Evolutionary conservation across 2,113 vertebrate species (phyloP), one percentile per base, ranked within the genome.

Genomic region (Platysternon megacephalum): DNA sequence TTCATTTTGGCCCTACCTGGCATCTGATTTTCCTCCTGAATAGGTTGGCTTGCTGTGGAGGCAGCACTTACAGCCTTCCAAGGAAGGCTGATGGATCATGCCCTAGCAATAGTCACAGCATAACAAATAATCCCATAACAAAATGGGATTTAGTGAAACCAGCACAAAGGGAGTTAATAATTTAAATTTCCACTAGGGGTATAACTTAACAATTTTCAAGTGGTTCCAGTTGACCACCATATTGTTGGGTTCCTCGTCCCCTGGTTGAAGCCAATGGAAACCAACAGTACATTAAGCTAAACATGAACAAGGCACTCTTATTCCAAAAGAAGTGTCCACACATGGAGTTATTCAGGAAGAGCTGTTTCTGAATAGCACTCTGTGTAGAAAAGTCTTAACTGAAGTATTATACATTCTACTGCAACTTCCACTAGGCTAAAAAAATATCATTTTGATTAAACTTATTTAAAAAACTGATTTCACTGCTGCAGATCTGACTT

Each of bases 381-480:
- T 56, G 3, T 72, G 48, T 52, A 79, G 92, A 96, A 95, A 95
- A 94, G 44, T 29, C 52, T 93, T 80, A 48, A 7, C 12, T 92
- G 81, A 95, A 92, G 91, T 82, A 42, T 61, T 13, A 35, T 22
- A 21, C 76, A 53, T 91, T 76, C 87, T 96, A 83, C 81, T 86
- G 65, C 87, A 91, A 61, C 19, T 88, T 46, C 29, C 82, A 65
- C 16, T 78, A 79, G 29, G 52, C 65, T 79, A 1, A 0, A 92
- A 92, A 78, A 6, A 1, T 14, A 93, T 91, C 68, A n/a, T 48
- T 85, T 88, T 35, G 5, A 56, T 86, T 46, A 88, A 82, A 46
- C 3, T 82, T 42, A 89, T 91, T 95, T 92, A 85, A 56, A 35
- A 21, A 56, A 28, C 86, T 89, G 80, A 44, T 80, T 93, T 95